These are phyloP conservation scores for Pomatorhinus ruficollis DNA, from an alignment of 2,113 vertebrate species.

Conservation along the genomic window DNA sequence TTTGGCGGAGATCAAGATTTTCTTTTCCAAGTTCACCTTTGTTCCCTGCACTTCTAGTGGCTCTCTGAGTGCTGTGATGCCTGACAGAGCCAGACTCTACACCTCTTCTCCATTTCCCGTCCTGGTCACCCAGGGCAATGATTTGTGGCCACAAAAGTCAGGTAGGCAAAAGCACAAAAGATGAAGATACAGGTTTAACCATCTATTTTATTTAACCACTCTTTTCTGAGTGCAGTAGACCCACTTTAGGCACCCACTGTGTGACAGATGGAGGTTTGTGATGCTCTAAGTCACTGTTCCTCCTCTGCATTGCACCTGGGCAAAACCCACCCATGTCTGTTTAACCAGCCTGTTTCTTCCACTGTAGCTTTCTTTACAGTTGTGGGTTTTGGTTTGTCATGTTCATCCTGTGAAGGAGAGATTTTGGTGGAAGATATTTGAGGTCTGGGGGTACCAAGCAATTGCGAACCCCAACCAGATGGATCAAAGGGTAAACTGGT, in stretches of 20 bases:
- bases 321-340: fast-evolving
- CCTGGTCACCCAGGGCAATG: fast-evolving
- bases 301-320: neutral
- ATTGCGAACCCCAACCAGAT: neutral
- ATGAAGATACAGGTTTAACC: neutral
- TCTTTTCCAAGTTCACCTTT: neutral
- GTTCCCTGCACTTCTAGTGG: neutral
- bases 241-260: neutral
- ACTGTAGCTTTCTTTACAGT: neutral
- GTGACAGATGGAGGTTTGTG: neutral
- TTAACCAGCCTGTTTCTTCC: neutral
- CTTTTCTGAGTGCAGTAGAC: neutral
- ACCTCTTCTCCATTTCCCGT: neutral
- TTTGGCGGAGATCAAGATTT: neutral
- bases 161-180: neutral
- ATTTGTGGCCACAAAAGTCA: neutral
- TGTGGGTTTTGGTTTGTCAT: neutral
- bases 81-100: neutral
- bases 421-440: neutral
- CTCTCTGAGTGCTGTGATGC: neutral
- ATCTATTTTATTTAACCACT: neutral
- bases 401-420: neutral
- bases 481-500: neutral
- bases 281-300: neutral
- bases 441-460: neutral